Base-by-base conservation (phyloP, 2,113 vertebrate genomes). In the Indicator maculatus region DNA sequence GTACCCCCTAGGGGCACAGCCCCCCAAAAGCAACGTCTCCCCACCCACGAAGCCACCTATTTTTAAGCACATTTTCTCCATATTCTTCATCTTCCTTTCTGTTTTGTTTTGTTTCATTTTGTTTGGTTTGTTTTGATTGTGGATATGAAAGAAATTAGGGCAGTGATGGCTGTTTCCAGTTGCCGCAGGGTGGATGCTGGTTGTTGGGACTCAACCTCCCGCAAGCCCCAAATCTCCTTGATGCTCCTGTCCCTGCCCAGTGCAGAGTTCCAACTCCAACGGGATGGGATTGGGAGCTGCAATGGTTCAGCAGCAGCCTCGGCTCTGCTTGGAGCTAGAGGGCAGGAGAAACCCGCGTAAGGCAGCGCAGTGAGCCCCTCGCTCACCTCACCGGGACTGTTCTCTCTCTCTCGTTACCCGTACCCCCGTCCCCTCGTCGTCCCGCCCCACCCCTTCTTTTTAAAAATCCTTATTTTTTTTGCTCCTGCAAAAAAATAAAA, bases 31-130 rank as follows among this genome's bases (percentile, higher is more conserved):
- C 6, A 1, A 20, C 27, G 0, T 7, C 47, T 31, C 31, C 26
- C 39, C 5, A 0, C 27, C 17, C 1, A 1, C 0, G 0, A 26
- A 44, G 23, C 55, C 38, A 8, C 28, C 16, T 5, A 0, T 3
- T 80, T 81, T 70, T 1, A 30, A 71, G 55, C 1, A 0, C 5
- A 0, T 8, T 80, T 86, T 47, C 30, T 75, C 26, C 31, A 7
- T 44, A 73, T 39, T 30, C 66, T 31, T 47, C 24, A 24, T 30
- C 20, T 8, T 1, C 9, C 12, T 7, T n/a, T 44, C 24, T 24
- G 3, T 39, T 39, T 38, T 20, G 31, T 21, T 33, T 60, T 19
- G 6, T n/a, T 38, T 11, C 16, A 8, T 61, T 23, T 36, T 4
- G 16, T 36, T 36, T 30, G 45, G 7, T 13, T 8, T 16, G 16